Evolutionary conservation across 2,113 vertebrate species (phyloP).

Genomic region (Dicrurus megarhynchus): DNA sequence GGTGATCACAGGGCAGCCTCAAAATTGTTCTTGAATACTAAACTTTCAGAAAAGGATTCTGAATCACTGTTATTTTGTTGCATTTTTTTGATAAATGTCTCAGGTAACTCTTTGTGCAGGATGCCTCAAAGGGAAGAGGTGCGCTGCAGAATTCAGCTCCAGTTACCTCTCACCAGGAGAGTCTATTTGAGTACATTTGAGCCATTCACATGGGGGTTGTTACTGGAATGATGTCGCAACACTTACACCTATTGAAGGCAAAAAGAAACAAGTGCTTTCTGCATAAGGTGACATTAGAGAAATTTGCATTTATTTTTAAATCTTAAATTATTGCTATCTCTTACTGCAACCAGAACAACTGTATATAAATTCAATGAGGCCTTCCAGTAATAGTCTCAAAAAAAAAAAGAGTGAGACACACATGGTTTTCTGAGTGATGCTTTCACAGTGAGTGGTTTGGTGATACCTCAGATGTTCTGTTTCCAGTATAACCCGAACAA

Average conservation of each 20-base stretch:
- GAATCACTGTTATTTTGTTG: neutral
- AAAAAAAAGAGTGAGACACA: neutral
- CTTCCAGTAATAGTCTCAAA: neutral
- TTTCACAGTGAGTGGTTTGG: neutral
- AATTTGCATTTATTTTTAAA: neutral
- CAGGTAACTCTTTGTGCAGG: neutral
- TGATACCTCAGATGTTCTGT: neutral
- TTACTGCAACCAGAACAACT: neutral
- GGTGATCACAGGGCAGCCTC: conserved; percentile 12
- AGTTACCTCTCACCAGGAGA: neutral
- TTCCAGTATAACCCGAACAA: neutral
- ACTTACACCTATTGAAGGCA: neutral
- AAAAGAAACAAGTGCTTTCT: neutral
- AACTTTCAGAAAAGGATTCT: neutral
- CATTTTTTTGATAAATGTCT: neutral
- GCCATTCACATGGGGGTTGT: neutral
- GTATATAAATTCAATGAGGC: neutral
- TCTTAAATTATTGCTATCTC: neutral
- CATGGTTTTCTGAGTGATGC: neutral
- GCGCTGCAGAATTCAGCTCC: neutral
- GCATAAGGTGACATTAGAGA: neutral
- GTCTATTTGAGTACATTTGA: neutral
- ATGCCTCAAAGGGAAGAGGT: neutral
- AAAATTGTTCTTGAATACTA: neutral
- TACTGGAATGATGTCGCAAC: neutral